Conservation (phyloP, 2,797 vertebrate species). For the Phalanger gymnotis region DNA sequence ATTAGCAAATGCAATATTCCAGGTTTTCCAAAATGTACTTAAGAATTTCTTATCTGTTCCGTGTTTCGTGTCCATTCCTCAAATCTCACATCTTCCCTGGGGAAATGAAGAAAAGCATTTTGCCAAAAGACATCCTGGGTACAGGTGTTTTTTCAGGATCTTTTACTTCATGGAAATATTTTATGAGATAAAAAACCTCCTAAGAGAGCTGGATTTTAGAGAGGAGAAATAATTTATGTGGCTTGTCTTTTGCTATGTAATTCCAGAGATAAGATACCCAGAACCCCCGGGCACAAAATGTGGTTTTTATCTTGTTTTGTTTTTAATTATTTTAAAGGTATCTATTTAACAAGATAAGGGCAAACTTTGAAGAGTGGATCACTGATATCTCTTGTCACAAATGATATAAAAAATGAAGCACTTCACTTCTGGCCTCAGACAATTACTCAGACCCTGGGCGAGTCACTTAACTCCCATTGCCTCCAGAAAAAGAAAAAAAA, state of each 20-base stretch:
- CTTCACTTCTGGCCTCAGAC: not conserved
- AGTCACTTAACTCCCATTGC: not conserved
- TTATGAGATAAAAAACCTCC: slow-evolving; percentile 77
- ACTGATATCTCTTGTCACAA: slow-evolving; percentile 86
- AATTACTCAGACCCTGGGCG: not conserved
- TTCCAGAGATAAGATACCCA: slow-evolving; percentile 81
- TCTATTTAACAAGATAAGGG: slow-evolving; percentile 77
- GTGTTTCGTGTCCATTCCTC: not conserved
- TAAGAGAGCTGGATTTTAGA: slow-evolving; percentile 83
- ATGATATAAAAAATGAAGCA: slow-evolving; percentile 84
- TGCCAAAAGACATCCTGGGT: slow-evolving; percentile 47
- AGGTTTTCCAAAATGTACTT: slow-evolving; percentile 61
- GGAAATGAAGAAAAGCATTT: not conserved
- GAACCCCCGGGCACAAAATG: slow-evolving; percentile 78
- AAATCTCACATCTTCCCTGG: not conserved
- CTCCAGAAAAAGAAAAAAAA: not conserved
- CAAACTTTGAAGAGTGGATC: slow-evolving; percentile 81
- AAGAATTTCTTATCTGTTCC: not conserved
- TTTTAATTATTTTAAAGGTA: slow-evolving; percentile 80
- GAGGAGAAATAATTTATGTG: slow-evolving; percentile 83
- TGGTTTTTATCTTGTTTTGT: slow-evolving; percentile 35
- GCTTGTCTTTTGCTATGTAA: slow-evolving; percentile 86
- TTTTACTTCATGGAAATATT: slow-evolving; percentile 85
- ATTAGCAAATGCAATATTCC: slow-evolving; percentile 79
- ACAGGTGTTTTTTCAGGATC: slow-evolving; percentile 84